phyloP scores from a whole-genome alignment of 1,140 invertebrate species.

The Vanessa atalanta region DNA sequence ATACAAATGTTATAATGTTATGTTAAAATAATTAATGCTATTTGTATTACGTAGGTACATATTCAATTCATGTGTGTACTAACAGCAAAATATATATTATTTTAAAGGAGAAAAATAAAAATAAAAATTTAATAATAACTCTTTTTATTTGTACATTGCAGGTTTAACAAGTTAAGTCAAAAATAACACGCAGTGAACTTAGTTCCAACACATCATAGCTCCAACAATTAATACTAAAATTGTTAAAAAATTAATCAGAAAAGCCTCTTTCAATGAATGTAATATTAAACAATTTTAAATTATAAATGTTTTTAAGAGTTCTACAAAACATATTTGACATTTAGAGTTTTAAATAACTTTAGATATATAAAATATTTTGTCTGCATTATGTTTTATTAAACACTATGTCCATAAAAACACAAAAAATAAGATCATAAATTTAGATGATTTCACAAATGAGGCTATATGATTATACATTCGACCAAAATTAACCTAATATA shows the following conservation, averaged over 20 bases:
- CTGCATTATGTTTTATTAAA: too few species aligned
- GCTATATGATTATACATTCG: not conserved
- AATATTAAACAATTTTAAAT: not conserved
- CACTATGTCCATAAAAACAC: too few species aligned
- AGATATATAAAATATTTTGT: too few species aligned
- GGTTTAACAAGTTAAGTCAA: not conserved
- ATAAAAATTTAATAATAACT: not conserved
- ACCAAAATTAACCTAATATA: slow-evolving; percentile 29
- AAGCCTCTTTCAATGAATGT: not conserved
- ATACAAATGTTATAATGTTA: too few species aligned
- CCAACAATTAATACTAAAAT: not conserved
- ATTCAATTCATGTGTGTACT: too few species aligned
- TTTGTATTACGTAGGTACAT: too few species aligned
- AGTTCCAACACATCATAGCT: not conserved
- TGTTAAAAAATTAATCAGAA: not conserved
- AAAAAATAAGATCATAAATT: not conserved
- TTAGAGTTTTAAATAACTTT: too few species aligned
- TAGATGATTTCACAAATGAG: slow-evolving; percentile 6
- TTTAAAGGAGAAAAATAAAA: too few species aligned
- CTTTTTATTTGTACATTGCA: slow-evolving; percentile 28
- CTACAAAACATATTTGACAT: too few species aligned
- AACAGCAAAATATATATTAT: too few species aligned
- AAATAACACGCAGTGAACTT: slow-evolving; percentile 1
- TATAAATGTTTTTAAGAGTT: not conserved
- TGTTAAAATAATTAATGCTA: too few species aligned